phyloP scores from a whole-genome alignment of 2,113 vertebrate species.

The Albula glossodonta region DNA sequence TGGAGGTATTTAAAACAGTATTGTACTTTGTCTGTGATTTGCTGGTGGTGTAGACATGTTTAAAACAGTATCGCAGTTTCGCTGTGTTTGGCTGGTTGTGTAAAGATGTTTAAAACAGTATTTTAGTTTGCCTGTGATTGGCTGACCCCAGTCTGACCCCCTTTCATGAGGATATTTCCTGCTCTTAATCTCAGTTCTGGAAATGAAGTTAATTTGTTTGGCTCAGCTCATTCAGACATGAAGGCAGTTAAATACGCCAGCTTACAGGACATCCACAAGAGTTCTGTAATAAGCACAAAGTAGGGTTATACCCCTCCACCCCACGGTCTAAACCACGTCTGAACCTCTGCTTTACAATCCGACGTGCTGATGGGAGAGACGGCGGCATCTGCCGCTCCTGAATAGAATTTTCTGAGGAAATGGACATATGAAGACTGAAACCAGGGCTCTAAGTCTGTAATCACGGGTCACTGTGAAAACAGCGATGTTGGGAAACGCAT shows the following conservation, averaged over 20 bases:
- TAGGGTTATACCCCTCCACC: background rate
- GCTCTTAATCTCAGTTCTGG: background rate
- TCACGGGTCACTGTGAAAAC: background rate
- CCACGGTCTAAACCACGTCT: background rate
- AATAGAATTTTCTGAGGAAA: too few species aligned
- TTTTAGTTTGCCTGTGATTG: background rate
- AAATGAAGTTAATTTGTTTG: background rate
- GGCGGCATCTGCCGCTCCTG: background rate
- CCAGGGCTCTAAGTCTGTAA: background rate
- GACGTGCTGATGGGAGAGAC: background rate
- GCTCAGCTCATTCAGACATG: background rate
- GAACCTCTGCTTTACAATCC: background rate
- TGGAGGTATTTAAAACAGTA: background rate
- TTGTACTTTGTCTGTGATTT: background rate
- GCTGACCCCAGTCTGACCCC: background rate
- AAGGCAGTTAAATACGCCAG: background rate
- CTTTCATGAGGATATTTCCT: constrained; percentile 7
- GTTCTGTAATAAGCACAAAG: background rate
- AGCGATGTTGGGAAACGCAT: background rate
- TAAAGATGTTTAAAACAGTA: too few species aligned
- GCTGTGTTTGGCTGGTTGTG: background rate
- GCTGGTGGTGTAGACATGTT: too few species aligned
- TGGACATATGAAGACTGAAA: too few species aligned
- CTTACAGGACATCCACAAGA: background rate
- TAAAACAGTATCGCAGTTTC: too few species aligned